phyloP scores from a whole-genome alignment of 2,797 vertebrate genomes.

The Microctenopoma steveboyesi region DNA sequence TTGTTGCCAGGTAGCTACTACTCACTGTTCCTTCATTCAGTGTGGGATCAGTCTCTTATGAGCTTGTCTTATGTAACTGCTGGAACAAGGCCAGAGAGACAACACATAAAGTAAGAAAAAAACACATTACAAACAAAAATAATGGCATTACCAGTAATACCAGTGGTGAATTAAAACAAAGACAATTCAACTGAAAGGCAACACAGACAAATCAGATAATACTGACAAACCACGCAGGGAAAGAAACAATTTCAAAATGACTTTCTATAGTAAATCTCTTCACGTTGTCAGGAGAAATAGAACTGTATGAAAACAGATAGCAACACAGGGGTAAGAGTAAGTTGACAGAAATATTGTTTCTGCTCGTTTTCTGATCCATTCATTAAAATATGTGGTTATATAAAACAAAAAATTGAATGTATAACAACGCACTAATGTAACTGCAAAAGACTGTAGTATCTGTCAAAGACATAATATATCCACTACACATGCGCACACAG shows the following conservation, averaged over 20 bases:
- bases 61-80: slow-evolving; percentile 38
- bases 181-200: not conserved
- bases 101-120: slow-evolving; percentile 13
- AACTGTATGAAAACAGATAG: slow-evolving; percentile 6
- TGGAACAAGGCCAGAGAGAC: slow-evolving; percentile 15
- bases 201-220: not conserved
- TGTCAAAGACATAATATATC: slow-evolving; percentile 46
- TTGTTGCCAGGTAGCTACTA: slow-evolving; percentile 55
- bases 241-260: not conserved
- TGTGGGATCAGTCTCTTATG: slow-evolving; percentile 30
- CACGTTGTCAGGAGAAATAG: not conserved
- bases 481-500: slow-evolving; percentile 57
- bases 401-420: slow-evolving; percentile 30
- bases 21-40: slow-evolving; percentile 18
- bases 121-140: not conserved
- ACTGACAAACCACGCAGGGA: not conserved
- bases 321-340: slow-evolving; percentile 13
- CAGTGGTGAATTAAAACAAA: not conserved
- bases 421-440: slow-evolving; percentile 47
- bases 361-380: slow-evolving; percentile 27
- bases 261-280: slow-evolving; percentile 1
- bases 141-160: not conserved
- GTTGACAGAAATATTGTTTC: slow-evolving; percentile 6
- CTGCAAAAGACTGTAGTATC: slow-evolving; percentile 20
- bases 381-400: slow-evolving; percentile 38